phyloP scores from a whole-genome alignment of 2,113 vertebrate genomes.

The Nesoenas mayeri region DNA sequence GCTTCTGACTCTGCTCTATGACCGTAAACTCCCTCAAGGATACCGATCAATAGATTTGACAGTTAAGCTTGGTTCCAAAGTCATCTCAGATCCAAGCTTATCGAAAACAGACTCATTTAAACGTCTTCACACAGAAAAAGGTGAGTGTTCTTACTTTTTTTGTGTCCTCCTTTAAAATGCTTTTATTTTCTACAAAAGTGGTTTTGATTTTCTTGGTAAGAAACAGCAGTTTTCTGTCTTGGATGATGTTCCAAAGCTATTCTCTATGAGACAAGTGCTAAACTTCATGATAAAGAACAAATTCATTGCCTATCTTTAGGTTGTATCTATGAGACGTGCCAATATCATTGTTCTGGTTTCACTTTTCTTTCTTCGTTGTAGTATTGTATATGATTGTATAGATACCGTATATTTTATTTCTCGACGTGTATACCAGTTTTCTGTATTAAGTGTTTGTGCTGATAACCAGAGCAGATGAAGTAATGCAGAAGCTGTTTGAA shows the following conservation, averaged over 20 bases:
- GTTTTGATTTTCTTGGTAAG: background rate
- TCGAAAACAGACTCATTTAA: slow-evolving; percentile 99
- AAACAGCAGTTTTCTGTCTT: background rate
- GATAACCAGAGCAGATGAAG: background rate
- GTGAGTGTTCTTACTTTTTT: slow-evolving; percentile 64
- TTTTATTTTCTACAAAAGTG: background rate
- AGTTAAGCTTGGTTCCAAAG: slow-evolving; percentile 96
- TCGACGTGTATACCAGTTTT: background rate
- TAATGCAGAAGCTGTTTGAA: background rate
- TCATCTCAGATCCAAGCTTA: slow-evolving; percentile 94
- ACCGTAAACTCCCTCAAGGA: slow-evolving; percentile 95
- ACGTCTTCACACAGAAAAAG: slow-evolving; percentile 96
- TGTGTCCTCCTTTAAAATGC: background rate
- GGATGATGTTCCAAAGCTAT: background rate
- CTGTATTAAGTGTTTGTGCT: background rate
- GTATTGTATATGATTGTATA: background rate
- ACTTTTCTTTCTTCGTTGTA: background rate
- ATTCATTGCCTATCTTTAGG: background rate
- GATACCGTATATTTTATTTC: background rate
- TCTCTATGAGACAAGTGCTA: background rate
- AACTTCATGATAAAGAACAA: background rate
- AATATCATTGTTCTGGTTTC: background rate
- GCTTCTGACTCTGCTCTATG: slow-evolving; percentile 92
- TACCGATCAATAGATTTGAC: slow-evolving; percentile 95
- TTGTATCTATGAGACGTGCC: background rate